Conservation (phyloP, 2,113 vertebrate genomes). For the Vidua macroura region DNA sequence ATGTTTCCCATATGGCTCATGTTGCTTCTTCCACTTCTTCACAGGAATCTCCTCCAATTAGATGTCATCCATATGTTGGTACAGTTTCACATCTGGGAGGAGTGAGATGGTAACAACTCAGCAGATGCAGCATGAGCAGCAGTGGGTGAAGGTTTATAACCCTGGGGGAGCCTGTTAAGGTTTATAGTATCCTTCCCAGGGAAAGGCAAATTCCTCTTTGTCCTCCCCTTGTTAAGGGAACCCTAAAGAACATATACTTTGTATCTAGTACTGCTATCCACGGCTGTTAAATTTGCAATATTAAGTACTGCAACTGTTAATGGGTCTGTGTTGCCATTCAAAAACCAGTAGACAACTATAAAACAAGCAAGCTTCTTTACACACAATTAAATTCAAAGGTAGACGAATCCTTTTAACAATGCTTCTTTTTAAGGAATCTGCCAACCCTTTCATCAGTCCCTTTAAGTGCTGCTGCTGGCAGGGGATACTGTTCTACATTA, state of each 20-base stretch:
- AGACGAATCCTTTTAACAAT: neutral
- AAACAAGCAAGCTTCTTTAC: neutral
- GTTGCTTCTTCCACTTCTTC: neutral
- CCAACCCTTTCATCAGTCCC: accelerated
- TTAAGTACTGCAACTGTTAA: neutral
- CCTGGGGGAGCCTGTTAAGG: neutral
- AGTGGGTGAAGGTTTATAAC: neutral
- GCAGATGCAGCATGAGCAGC: neutral
- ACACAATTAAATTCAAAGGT: neutral
- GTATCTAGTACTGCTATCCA: neutral
- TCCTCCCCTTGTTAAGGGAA: neutral
- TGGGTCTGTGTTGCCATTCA: neutral
- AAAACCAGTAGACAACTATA: neutral
- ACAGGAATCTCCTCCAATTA: neutral
- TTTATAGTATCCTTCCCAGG: no score
- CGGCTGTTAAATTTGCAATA: neutral
- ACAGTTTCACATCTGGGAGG: neutral
- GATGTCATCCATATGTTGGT: neutral
- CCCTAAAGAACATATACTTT: neutral
- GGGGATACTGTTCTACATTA: neutral
- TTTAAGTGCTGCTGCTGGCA: neutral
- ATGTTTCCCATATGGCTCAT: neutral
- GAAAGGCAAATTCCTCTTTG: neutral
- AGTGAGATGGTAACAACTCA: neutral
- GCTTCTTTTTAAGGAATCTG: neutral